Evolutionary conservation across 2,113 vertebrate species (phyloP), one percentile per base, ranked within the genome.

Genomic region (Rousettus leschenaultii): DNA sequence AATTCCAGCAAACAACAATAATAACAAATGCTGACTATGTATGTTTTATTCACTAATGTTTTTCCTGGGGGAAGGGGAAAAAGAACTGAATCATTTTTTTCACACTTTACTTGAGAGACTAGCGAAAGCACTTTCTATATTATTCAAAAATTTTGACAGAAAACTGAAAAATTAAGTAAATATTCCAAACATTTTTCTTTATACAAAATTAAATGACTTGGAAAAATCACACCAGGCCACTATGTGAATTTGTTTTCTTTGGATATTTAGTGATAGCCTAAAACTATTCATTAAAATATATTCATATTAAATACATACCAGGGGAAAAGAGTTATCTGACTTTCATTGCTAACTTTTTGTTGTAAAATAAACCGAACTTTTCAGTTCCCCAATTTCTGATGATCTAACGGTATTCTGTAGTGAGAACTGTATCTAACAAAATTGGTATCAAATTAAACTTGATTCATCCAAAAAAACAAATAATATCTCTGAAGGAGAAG

Each of bases 151-250:
- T 65, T 87, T 26, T 92, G 8, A 90, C 19, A 92, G 79, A 93
- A 96, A 97, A 48, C 48, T 74, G 12, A 86, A 90, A 82, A 65
- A 88, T 38, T 38, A 28, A 73, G 14, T 75, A 33, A 82, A 78
- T 59, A 59, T 8, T 9, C 68, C 63, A 88, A 53, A 57, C 21
- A 12, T 59, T 35, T 73, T 78, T 79, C 18, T 85, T 91, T 85
- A 38, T 6, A 80, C 11, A 73, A 28, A 86, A 91, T n/a, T 84
- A 86, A 70, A 71, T 68, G 83, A 87, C 24, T 83, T 93, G 51
- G 71, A 77, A 86, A 95, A 90, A 48, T 38, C 13, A 84, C 26
- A 61, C 26, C 2, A 40, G 30, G 66, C 28, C 74, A 82, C 24
- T 94, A 53, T 93, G 12, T 61, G 33, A 84, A 90, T 68, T 66